These are phyloP conservation scores for Drosophila navojoa DNA, from an alignment of 1,140 invertebrate genomes.

Conservation along the genomic window DNA sequence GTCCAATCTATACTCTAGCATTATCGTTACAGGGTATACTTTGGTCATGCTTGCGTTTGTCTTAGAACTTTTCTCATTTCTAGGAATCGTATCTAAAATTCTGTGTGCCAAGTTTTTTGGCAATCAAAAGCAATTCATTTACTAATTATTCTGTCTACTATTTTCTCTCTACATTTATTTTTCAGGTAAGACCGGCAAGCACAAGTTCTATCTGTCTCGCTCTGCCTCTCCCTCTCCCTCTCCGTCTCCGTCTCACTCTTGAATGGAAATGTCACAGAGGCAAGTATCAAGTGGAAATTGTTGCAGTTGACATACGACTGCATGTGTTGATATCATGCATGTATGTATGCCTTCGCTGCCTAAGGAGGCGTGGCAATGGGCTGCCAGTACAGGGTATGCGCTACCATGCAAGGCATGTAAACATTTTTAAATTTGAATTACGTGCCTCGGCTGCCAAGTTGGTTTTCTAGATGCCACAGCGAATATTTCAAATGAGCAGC, in stretches of 20 bases:
- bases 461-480: slow-evolving; percentile 2
- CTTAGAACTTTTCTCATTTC: background rate
- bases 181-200: slow-evolving; percentile 32
- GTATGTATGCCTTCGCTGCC: background rate
- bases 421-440: slow-evolving; percentile 80
- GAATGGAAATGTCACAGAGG: slow-evolving; percentile 30
- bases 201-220: background rate
- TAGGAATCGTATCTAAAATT: slow-evolving; percentile 27
- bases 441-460: slow-evolving; percentile 61
- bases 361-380: background rate
- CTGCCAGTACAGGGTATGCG: background rate
- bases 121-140: slow-evolving; percentile 37
- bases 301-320: background rate
- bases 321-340: background rate
- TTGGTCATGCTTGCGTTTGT: background rate
- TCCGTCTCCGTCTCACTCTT: background rate
- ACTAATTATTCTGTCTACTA: slow-evolving; percentile 34
- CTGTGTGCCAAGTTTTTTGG: slow-evolving; percentile 7
- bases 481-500: slow-evolving; percentile 49
- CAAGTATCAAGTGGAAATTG: slow-evolving; percentile 11
- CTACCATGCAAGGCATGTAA: slow-evolving; percentile 68
- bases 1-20: too few species aligned
- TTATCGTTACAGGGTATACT: background rate
- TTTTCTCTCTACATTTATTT: slow-evolving; percentile 8
- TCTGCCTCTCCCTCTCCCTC: background rate